Evolutionary conservation across 2,888 invertebrate species (phyloP), one percentile per base, ranked within the genome.

Genomic region (Ceraclea dissimilis): DNA sequence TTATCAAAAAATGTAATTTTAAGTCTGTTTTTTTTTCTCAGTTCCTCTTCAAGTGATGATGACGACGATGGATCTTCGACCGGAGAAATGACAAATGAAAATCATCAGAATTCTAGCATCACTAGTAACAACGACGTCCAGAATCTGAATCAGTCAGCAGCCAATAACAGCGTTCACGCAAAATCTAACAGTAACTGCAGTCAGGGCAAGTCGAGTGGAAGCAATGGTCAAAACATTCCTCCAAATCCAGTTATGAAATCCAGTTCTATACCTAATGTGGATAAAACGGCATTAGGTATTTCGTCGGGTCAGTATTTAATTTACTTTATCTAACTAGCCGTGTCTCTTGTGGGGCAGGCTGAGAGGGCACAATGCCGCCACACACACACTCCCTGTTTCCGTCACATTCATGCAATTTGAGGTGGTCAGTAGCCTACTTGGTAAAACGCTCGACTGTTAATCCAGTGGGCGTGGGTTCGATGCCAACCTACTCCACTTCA

Each of bases 21-120:
- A n/a, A n/a, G n/a, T n/a, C n/a, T n/a, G n/a, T n/a, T n/a, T n/a
- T 26, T 55, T 50, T 6, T 39, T 50, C 53, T 64, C 82, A 88
- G 74, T 74, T 90, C 72, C 69, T 86, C 87, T 55, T 86, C 86
- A 55, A 86, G 86, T 65, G 86, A 86, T 48, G 84, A 84, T 57
- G 82, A 80, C 52, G 83, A 82, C 63, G 79, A 78, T 53, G 81
- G 78, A 1, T 76, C 76, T 0, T 75, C 75, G 1, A 71, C 72
- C 20, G 76, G 76, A 59, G 77, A 78, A 63, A 75, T 74, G 63
- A 72, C 72, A 51, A 76, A 74, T 60, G 75, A 74, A 0, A 70
- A 54, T 33, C 54, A 44, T 34, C 54, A 57, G 21, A 51, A 51
- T 33, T 44, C 52, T 18, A 58, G 51, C 52, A 56, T 17, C 19